phyloP scores from a whole-genome alignment of 2,888 invertebrate genomes.

The Pseudoips prasinana region DNA sequence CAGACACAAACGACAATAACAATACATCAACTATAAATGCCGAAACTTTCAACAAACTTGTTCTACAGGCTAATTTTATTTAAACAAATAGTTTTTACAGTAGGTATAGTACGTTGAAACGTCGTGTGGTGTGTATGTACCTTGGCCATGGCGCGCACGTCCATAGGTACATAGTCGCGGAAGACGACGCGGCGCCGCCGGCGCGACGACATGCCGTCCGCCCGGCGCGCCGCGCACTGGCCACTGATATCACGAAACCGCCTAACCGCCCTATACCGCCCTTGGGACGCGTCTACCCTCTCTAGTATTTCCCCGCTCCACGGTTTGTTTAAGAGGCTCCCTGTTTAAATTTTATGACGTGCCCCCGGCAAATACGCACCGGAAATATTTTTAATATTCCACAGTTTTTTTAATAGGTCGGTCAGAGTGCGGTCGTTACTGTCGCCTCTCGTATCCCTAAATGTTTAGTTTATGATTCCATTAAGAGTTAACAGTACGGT shows the following conservation, averaged over 20 bases:
- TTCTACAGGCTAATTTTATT: no score
- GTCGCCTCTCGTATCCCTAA: background rate
- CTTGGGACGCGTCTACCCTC: slow-evolving; percentile 27
- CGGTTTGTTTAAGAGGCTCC: slow-evolving; percentile 26
- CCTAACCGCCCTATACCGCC: slow-evolving; percentile 25
- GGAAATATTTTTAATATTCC: slow-evolving; percentile 13
- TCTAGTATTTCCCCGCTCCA: slow-evolving; percentile 10
- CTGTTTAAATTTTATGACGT: slow-evolving; percentile 28
- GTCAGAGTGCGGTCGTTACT: slow-evolving; percentile 5
- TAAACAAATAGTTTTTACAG: no score
- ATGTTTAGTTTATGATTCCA: background rate
- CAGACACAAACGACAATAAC: no score
- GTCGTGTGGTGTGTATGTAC: no score
- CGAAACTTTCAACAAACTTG: no score
- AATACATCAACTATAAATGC: no score
- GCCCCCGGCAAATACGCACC: slow-evolving; percentile 20
- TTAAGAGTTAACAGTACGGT: no score
- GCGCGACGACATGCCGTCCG: slow-evolving; percentile 66
- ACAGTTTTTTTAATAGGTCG: no score
- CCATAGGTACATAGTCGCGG: slow-evolving; percentile 75
- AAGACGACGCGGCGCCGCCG: slow-evolving; percentile 74
- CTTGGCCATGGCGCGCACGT: slow-evolving; percentile 75
- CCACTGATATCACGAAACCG: slow-evolving; percentile 41
- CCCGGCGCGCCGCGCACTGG: slow-evolving; percentile 64
- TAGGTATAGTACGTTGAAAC: no score